phyloP scores from a whole-genome alignment of 2,797 vertebrate genomes.

The Sebastes vulpes region DNA sequence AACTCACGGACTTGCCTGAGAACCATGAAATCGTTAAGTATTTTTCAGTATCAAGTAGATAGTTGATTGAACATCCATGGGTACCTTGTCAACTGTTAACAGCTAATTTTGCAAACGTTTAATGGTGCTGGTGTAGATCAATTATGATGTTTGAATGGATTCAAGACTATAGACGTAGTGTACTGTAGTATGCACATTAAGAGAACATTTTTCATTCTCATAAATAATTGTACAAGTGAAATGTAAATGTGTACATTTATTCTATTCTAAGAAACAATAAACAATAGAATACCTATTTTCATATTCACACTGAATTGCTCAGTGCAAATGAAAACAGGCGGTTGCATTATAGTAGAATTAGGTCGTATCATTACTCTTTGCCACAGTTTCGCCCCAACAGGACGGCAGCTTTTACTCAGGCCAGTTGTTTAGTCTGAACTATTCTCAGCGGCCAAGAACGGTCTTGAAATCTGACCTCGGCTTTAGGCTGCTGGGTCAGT shows the following conservation, averaged over 20 bases:
- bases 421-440: conserved; percentile 50
- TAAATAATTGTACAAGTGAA: background rate
- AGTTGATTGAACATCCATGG: background rate
- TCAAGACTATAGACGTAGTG: background rate
- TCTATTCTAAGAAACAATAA: conserved; percentile 29
- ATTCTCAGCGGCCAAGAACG: conserved; percentile 3
- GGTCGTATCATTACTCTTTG: background rate
- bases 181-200: background rate
- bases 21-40: background rate
- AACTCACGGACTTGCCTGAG: background rate
- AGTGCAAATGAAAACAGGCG: conserved; percentile 6
- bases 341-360: background rate
- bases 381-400: background rate
- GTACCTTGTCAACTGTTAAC: background rate
- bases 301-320: background rate
- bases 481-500: background rate
- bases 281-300: conserved; percentile 27
- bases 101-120: no score
- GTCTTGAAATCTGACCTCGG: conserved; percentile 22
- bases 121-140: background rate
- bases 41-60: background rate
- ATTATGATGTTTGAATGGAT: background rate
- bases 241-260: background rate
- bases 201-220: background rate
- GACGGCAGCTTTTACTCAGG: conserved; percentile 22